Evolutionary conservation across 2,113 vertebrate genomes (phyloP), one percentile per base, ranked within the genome.

Genomic region (Poecilia latipinna): DNA sequence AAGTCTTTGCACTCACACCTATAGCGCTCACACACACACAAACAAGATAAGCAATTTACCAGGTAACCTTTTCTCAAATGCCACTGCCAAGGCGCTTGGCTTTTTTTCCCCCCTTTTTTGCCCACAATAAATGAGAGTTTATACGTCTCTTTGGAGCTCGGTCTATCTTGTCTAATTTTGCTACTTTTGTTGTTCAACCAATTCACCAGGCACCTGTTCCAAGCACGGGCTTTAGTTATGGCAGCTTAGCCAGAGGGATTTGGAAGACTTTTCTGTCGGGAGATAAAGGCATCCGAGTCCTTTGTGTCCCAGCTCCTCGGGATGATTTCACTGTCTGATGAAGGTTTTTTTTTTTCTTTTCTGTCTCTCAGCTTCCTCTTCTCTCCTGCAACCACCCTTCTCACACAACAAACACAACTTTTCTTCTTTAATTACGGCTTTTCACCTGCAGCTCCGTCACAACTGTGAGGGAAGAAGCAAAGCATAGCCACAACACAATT

Each of bases 341-440:
- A 78, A 82, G 88, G 86, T 84, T 91, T 90, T 78, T 83, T 83
- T 82, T 71, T 80, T 66, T 77, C 57, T 89, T 90, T 89, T 74
- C 84, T 80, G 73, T 80, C 68, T 78, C 51, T 74, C 51, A 32
- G 70, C 82, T 85, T 77, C 39, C 60, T 65, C 68, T 85, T 75
- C 74, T 79, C 60, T 68, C 61, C 32, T 65, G 60, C 61, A 77
- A 31, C 74, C 68, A 32, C 61, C 70, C 66, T 65, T 64, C 33
- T 77, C 70, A 66, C 67, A 51, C 39, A 54, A 80, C 78, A 87
- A 90, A 89, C 82, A 86, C 79, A 88, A 91, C 86, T 90, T 91
- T 82, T 86, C 75, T 79, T 77, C 89, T 90, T 91, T 89, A 93
- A 92, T 91, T 89, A 85, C 73, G 78, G 57, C 76, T 90, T 90